Conservation (phyloP, 2,888 invertebrate genomes). For the Cecidostiba fungosa region DNA sequence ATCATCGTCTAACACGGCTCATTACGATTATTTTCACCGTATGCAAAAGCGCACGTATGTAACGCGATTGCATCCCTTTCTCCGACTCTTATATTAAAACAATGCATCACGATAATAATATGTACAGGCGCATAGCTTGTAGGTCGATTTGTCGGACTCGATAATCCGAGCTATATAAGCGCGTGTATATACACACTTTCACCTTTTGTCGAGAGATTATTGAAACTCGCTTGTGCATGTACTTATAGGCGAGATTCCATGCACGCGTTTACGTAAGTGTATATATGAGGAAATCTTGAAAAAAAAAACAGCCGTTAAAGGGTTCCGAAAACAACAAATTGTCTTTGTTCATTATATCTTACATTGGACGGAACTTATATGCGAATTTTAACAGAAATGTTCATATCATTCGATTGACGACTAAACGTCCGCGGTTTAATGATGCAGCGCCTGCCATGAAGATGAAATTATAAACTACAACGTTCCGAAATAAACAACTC, state of each 20-base stretch:
- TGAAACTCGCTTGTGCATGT: neutral
- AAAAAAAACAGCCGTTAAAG: too few species aligned
- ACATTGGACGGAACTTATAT: too few species aligned
- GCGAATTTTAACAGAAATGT: too few species aligned
- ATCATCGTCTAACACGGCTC: neutral
- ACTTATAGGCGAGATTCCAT: neutral
- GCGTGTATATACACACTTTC: neutral
- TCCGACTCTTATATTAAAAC: neutral
- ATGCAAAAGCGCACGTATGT: neutral
- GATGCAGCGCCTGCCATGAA: too few species aligned
- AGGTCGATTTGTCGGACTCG: neutral
- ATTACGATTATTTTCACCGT: constrained; percentile 4
- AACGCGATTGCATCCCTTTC: constrained; percentile 3
- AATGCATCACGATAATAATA: neutral
- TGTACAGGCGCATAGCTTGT: neutral
- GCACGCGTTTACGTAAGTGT: constrained; percentile 1
- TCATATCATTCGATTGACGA: too few species aligned
- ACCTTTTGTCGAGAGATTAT: constrained; percentile 23
- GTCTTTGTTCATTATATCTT: too few species aligned
- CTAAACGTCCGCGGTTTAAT: too few species aligned
- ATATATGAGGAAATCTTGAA: neutral
- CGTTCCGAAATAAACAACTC: too few species aligned
- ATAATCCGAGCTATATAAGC: neutral
- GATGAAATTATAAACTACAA: too few species aligned
- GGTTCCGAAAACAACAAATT: too few species aligned